Evolutionary conservation across 1,140 invertebrate genomes (phyloP), one percentile per base, ranked within the genome.

Genomic region (Plectrocnemia conspersa): DNA sequence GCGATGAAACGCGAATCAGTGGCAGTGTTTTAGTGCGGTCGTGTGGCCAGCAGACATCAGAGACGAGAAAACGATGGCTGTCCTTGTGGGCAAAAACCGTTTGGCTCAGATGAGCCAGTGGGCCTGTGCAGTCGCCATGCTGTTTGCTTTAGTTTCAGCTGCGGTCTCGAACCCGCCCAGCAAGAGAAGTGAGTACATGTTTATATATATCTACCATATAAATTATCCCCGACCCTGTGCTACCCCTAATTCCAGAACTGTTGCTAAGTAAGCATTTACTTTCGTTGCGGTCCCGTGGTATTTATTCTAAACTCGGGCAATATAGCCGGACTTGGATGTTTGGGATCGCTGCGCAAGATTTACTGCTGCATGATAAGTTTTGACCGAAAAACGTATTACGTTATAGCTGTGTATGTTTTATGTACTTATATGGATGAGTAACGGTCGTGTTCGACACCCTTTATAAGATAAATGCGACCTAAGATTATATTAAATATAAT

Each of bases 171-270:
- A 54, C 27, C 46, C 57, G 13, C 35, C 52, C 41, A 54, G 57
- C 27, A 59, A 59, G 46, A 54, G 52, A 59, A 59, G 57, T 59
- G 36, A 59, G 57, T 54, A 33, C 32, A 33, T 15, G 32, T 33
- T 33, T 33, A 33, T 33, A 13, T 33, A 11, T 33, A 33, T 16
- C 13, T 16, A 38, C 35, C 18, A 16, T 7, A 38, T 38, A 38
- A 38, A 38, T 38, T 38, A 38, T 38, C 35, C n/a, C 13, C 11
- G 35, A 7, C 35, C 35, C 35, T 38, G 7, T n/a, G 7, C 6
- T n/a, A n/a, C 27, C 27, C n/a, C 27, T 7, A n/a, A 29, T 7
- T n/a, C 27, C 27, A 7, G 35, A 38, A 38, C 18, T 38, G 35
- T 38, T 38, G 5, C 35, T 38, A 38, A 38, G 35, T 38, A 38